These are phyloP conservation scores for Maniola jurtina DNA, from an alignment of 1,140 invertebrate species.

Conservation along the genomic window DNA sequence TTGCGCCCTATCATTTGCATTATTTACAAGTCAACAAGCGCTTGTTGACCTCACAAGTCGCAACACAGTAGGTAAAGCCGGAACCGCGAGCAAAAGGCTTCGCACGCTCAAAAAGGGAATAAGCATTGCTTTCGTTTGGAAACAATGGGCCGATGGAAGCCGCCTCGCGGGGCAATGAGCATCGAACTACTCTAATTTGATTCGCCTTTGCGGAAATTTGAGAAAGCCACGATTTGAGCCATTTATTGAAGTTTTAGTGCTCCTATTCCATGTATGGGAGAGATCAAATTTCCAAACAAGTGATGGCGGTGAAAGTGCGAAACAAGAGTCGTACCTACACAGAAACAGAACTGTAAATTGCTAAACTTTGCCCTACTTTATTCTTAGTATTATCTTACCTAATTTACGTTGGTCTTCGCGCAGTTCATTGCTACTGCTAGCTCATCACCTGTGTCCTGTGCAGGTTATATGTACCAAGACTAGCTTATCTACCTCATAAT, in stretches of 20 bases:
- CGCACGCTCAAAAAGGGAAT: slow-evolving; percentile 59
- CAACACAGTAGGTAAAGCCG: slow-evolving; percentile 21
- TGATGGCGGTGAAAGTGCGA: slow-evolving; percentile 7
- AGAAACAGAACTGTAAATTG: no score
- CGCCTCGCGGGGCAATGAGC: slow-evolving; percentile 30
- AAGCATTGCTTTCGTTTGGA: slow-evolving; percentile 55
- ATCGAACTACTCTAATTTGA: slow-evolving; percentile 58
- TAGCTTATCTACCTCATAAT: no score
- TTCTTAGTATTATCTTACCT: no score
- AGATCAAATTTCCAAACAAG: slow-evolving; percentile 7
- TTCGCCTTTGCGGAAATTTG: slow-evolving; percentile 53
- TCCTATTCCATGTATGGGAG: slow-evolving; percentile 18
- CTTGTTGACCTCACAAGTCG: neutral
- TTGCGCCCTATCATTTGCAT: neutral
- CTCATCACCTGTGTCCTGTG: no score
- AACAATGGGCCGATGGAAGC: slow-evolving; percentile 44
- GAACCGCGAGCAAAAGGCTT: slow-evolving; percentile 51
- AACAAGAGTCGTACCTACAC: no score
- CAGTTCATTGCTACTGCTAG: no score
- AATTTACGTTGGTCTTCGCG: no score
- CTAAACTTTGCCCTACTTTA: no score
- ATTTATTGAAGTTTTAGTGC: slow-evolving; percentile 33
- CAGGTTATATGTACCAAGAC: no score
- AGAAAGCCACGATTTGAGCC: slow-evolving; percentile 37
- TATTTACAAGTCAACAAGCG: neutral